Evolutionary conservation across 2,888 invertebrate genomes (phyloP).

Genomic region (Phortica magna): DNA sequence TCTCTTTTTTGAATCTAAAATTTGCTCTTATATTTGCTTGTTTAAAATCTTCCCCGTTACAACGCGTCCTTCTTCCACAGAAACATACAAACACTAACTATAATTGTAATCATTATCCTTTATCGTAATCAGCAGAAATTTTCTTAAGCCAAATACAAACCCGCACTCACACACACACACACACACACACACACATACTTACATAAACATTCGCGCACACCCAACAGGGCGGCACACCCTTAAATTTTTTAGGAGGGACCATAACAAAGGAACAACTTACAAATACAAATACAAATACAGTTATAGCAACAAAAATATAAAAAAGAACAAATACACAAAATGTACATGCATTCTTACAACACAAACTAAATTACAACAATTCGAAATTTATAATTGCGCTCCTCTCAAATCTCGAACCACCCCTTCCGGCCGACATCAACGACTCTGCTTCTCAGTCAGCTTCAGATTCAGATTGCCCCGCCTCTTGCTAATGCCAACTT

Average conservation of each 20-base stretch:
- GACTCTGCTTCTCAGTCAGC: slow-evolving; percentile 38
- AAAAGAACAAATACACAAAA: slow-evolving; percentile 41
- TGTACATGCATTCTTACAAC: slow-evolving; percentile 55
- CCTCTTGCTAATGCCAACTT: slow-evolving; percentile 63
- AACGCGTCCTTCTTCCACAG: not conserved
- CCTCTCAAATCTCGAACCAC: slow-evolving; percentile 62
- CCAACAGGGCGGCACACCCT: slow-evolving; percentile 24
- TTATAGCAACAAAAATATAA: slow-evolving; percentile 43
- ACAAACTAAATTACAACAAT: slow-evolving; percentile 73
- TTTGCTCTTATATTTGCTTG: not conserved
- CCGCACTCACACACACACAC: slow-evolving; percentile 36
- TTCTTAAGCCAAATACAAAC: slow-evolving; percentile 33
- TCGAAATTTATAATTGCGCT: slow-evolving; percentile 73
- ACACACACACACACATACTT: slow-evolving; percentile 5
- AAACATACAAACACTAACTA: not conserved
- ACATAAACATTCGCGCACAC: slow-evolving; percentile 44
- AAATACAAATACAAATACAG: slow-evolving; percentile 47
- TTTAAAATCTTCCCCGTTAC: not conserved
- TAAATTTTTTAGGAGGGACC: not conserved
- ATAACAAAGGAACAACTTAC: slow-evolving; percentile 42
- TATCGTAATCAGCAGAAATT: slow-evolving; percentile 9
- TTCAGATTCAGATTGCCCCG: slow-evolving; percentile 54
- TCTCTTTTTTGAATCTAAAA: not conserved
- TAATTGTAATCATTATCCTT: slow-evolving; percentile 15
- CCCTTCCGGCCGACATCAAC: slow-evolving; percentile 43